Evolutionary conservation across 2,113 vertebrate species (phyloP), one percentile per base, ranked within the genome.

Genomic region (Choloepus hoffmanni): DNA sequence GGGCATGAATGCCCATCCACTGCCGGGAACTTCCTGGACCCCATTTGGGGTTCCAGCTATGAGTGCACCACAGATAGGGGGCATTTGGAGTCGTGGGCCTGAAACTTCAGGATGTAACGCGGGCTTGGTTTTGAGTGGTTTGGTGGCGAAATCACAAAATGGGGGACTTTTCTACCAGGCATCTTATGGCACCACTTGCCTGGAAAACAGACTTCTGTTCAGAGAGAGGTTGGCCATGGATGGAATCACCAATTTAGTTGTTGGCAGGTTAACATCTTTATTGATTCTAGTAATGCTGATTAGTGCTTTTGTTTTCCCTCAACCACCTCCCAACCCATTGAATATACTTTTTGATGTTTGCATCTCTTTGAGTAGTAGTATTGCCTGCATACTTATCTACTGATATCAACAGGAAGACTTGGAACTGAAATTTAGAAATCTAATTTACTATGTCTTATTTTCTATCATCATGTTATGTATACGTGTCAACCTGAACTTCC

Each of bases 401-500:
- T 99, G 99, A 99, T 99, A 99, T 98, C 98, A 99, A 85, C 99
- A 99, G 98, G 99, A 99, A 91, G 99, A 99, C 97, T 97, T 99
- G 98, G 99, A 99, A 97, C 99, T 99, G 40, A 99, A 99, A 97
- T 99, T 99, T 95, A 98, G 99, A 97, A 99, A 99, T 62, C 97
- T 99, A 88, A 99, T 99, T 98, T 99, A 99, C 98, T 99, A 99
- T 96, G 99, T 99, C 98, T 98, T 99, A 97, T 99, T 97, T 96
- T 99, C 99, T 96, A 99, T 99, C 33, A 96, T 99, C 97, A 99
- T 99, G 98, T 98, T 99, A 98, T 99, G 99, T 98, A 98, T 99
- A 97, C 99, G 99, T 99, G 99, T 99, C 98, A 99, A 99, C 98
- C 98, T 99, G 97, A 99, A 99, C 98, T 99, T 99, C 98, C 99